Conservation (phyloP, 2,113 vertebrate genomes). For the Lepidothrix coronata region DNA sequence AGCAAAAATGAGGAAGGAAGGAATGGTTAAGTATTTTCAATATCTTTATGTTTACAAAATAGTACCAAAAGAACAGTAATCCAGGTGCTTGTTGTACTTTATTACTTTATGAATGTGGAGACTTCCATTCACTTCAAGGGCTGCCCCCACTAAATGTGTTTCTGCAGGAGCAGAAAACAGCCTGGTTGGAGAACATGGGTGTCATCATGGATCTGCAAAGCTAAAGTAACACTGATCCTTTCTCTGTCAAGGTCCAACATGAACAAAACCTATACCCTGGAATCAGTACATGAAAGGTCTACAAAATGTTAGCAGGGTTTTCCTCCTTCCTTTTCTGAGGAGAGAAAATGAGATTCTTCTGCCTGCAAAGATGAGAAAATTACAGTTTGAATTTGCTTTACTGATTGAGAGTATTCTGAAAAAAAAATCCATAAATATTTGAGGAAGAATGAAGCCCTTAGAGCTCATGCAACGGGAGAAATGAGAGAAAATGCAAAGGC, state of each 20-base stretch:
- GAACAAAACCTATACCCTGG: background rate
- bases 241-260: background rate
- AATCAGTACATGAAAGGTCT: background rate
- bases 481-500: background rate
- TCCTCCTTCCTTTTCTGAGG: background rate
- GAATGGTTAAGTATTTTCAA: background rate
- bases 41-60: constrained; percentile 6
- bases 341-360: background rate
- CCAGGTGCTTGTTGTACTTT: background rate
- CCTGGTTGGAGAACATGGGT: background rate
- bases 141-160: background rate
- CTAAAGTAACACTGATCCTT: background rate
- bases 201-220: background rate
- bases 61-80: background rate
- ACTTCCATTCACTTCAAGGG: background rate
- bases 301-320: background rate
- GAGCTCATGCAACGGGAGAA: background rate
- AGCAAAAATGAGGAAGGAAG: background rate
- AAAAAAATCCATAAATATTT: background rate
- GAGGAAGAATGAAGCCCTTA: background rate
- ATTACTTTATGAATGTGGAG: background rate
- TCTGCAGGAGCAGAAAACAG: constrained; percentile 18
- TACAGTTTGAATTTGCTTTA: background rate
- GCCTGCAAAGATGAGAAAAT: background rate
- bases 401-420: background rate